Evolutionary conservation across 2,888 invertebrate genomes (phyloP), one percentile per base, ranked within the genome.

Genomic region (Leptopilina myrica): DNA sequence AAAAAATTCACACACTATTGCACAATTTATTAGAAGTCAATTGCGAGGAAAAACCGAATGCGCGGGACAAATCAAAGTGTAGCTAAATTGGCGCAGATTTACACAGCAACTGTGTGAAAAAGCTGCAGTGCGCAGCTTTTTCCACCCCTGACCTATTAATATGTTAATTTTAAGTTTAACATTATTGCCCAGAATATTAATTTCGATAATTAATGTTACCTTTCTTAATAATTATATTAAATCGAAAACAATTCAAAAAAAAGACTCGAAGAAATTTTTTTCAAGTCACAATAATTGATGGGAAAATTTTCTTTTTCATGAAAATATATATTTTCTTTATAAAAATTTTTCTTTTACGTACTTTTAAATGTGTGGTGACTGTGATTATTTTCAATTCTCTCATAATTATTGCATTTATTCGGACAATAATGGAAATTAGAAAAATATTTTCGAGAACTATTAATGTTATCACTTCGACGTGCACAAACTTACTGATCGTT

Each of bases 401-500:
- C 62, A 20, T 15, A 59, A 59, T n/a, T 5, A n/a, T 4, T 6
- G 1, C 0, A 9, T 62, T 9, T 62, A 62, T 20, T 9, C 33
- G 62, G 15, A 9, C 9, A 62, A 62, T 62, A 56, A 15, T 73
- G 11, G 33, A 56, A 73, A 33, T 59, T 73, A 40, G 40, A 56
- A 73, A 59, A 43, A 8, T 73, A n/a, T n/a, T 73, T 59, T 33
- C 9, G 5, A 73, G 73, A 73, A n/a, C 73, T 73, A 83, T 83
- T 82, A 14, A 79, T 83, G 84, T 83, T 80, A 78, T 84, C 80
- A 79, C 87, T 79, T 84, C 89, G 85, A 85, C 88, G 87, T 86
- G 83, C 86, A 85, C 88, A 83, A 87, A 84, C 86, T 83, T 84
- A 91, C 91, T 91, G 91, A 86, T 90, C 87, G 88, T 85, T 87